Percentiles rank a stretch among this genome's conserved stretches.
phyloP scores from a whole-genome alignment of 2,113 vertebrate species.

The Notarius lentiginosus region DNA sequence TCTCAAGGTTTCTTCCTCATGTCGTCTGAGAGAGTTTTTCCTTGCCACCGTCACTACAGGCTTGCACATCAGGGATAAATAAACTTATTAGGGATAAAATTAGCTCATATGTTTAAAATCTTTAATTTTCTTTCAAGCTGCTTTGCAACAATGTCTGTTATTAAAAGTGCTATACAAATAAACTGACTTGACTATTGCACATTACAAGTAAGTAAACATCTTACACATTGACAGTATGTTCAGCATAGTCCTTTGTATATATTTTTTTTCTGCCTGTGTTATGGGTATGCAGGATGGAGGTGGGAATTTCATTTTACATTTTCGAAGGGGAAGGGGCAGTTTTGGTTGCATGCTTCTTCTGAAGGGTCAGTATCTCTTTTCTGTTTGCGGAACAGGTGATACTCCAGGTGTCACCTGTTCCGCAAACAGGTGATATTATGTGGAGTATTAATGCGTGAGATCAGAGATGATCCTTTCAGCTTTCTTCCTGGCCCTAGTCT shows the following conservation, averaged over 20 bases:
- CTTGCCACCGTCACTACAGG: too few species aligned
- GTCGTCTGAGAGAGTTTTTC: too few species aligned
- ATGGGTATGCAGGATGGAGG: neutral
- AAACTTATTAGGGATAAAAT: too few species aligned
- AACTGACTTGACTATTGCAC: neutral
- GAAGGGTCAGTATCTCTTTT: neutral
- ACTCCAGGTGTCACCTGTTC: too few species aligned
- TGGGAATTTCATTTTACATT: neutral
- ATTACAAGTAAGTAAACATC: neutral
- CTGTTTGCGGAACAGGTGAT: constrained; percentile 6
- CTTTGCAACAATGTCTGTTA: too few species aligned
- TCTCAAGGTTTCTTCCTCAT: too few species aligned
- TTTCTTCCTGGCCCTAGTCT: neutral
- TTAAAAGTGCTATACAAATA: too few species aligned
- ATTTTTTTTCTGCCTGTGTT: neutral
- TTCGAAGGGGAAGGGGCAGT: neutral
- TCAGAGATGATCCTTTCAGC: constrained; percentile 9
- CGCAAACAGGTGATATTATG: too few species aligned
- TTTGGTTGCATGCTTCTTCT: neutral
- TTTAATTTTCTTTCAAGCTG: too few species aligned
- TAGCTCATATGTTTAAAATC: too few species aligned
- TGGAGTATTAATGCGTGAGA: neutral
- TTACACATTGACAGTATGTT: neutral
- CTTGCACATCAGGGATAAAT: too few species aligned
- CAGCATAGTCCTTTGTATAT: neutral